Base-by-base conservation (phyloP, 92 coral and sea anemone species). In the Actinernus sp. region DNA sequence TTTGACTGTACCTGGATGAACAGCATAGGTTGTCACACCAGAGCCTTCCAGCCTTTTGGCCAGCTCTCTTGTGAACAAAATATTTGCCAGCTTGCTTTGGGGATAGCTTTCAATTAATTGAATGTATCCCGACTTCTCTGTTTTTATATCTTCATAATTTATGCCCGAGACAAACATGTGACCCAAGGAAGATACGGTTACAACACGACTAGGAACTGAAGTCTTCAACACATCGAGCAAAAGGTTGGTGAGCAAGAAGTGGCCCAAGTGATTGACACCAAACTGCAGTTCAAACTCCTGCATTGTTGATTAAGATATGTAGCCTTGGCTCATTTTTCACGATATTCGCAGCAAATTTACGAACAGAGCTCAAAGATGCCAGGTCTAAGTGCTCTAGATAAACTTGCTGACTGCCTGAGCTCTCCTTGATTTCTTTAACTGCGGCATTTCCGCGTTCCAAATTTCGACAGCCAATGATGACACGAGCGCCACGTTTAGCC, bases 241-340 rank as follows among this genome's bases (percentile, higher is more conserved):
- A 14, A 88, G 74, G 61, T 75, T 70, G 0, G 95, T 88, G 50
- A 92, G 95, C 7, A 92, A 81, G 43, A 92, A 92, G 65, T 92
- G 97, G 13, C 97, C 97, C 21, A 92, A 74, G 40, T 88, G 93
- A 56, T 92, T 92, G 33, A 77, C 92, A 24, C 89, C 95, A 25
- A 92, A 61, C 62, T 88, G 94, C 88, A 81, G 75, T 63, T 92
- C 97, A 51, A 79, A 88, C 76, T 14, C 98, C 98, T 41, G 95
- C 98, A 71, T 92, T 92, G 82, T 88, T 92, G 31, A 92, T 84
- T 58, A 92, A 58, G 44, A 92, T 73, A 56, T 92, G 87, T 2
- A 92, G 34, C 31, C 88, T 86, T 17, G 86, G 55, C 58, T 92
- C 90, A 32, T 67, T 88, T 28, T 88, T 78, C 79, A 79, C 51